Evolutionary conservation across 2,113 vertebrate genomes (phyloP), one percentile per base, ranked within the genome.

Genomic region (mouse (Mus musculus)): DNA sequence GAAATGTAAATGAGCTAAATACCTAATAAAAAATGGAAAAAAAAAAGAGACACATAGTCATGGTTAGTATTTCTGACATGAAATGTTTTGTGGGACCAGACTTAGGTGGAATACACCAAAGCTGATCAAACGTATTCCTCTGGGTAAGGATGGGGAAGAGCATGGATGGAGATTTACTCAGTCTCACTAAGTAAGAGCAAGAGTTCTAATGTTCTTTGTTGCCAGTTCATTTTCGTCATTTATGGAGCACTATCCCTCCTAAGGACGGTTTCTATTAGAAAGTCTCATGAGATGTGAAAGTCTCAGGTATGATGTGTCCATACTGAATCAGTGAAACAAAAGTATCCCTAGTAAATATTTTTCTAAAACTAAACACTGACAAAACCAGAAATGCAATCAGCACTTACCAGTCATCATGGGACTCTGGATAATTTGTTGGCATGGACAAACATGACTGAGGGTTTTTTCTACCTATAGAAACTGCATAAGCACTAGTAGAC

Each of bases 291-390:
- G 28, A 94, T 5, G 0, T 52, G 19, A 81, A 86, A 42, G 19
- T 71, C 73, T 89, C 85, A 39, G 36, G 12, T 28, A 4, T 46
- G 26, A 94, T 8, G 11, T 63, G 16, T 78, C 22, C 85, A 46
- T 56, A 59, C 2, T 46, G 54, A 76, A 71, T 90, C 46, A 92
- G 33, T 11, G 1, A 77, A 59, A 49, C 16, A 28, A 71, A 52
- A 71, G 67, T 75, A 33, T 8, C n/a, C 0, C 0, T 6, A 0
- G n/a, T 75, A 26, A 10, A 90, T 30, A 67, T 89, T 36, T 77
- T 61, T 77, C 76, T 82, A 61, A 52, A 59, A 93, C 17, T 11
- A 46, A 59, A 46, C 36, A 0, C 82, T 89, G 13, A 69, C 19
- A 0, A 22, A 91, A 63, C 1, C 63, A 88, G 17, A 14, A 77